Percentiles rank a stretch among this genome's conserved stretches.
Conservation (phyloP, 1,140 invertebrate species). For the Calliphora vicina region DNA sequence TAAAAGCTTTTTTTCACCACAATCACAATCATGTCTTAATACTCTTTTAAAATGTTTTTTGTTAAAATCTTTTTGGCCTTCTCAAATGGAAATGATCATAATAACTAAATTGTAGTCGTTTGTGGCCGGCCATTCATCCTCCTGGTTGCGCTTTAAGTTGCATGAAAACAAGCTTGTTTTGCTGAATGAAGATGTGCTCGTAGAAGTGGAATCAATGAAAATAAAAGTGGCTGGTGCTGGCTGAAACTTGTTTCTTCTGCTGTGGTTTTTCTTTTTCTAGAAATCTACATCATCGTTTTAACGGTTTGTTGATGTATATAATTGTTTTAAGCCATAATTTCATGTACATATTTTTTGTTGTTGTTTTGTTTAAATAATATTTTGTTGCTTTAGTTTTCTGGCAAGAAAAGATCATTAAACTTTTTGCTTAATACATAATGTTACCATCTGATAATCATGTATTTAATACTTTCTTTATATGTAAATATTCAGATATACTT, state of each 20-base stretch:
- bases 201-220: background rate
- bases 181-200: too few relatives aligned
- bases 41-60: too few relatives aligned
- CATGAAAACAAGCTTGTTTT: too few relatives aligned
- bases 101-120: too few relatives aligned
- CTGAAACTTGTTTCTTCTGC: background rate
- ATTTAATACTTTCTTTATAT: background rate
- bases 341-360: background rate
- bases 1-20: too few relatives aligned
- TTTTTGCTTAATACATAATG: background rate
- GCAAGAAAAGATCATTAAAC: background rate
- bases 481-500: too few relatives aligned
- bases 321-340: background rate
- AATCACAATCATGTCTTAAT: too few relatives aligned
- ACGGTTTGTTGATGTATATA: constrained; percentile 3
- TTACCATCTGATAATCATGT: background rate
- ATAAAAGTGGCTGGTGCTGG: background rate
- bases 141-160: too few relatives aligned
- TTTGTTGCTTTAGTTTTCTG: background rate
- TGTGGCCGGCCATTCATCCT: too few relatives aligned
- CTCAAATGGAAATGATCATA: too few relatives aligned
- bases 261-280: background rate
- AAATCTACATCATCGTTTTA: background rate
- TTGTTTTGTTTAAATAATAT: background rate
- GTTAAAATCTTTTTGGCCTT: too few relatives aligned